Evolutionary conservation across 2,113 vertebrate species (phyloP).

Genomic region (Salvelinus namaycush): DNA sequence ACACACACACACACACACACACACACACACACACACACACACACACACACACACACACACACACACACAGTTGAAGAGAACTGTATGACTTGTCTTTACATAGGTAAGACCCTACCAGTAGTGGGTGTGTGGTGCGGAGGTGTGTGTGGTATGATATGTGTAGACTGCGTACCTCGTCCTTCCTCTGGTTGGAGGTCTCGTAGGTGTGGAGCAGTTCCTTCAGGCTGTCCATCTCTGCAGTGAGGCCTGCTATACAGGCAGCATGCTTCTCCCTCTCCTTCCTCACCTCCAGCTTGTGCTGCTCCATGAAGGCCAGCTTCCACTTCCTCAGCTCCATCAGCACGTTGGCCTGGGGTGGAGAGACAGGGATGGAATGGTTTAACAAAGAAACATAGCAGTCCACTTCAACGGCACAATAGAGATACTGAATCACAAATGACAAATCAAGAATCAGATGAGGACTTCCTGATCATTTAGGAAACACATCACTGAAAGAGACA

Average conservation of each 20-base stretch:
- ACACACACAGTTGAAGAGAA: background rate
- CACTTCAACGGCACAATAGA: background rate
- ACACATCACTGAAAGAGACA: too few species aligned
- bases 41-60: background rate
- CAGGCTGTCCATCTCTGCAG: slow-evolving; percentile 76
- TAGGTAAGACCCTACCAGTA: background rate
- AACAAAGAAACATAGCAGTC: slow-evolving; percentile 4
- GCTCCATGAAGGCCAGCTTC: slow-evolving; percentile 85
- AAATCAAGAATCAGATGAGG: too few species aligned
- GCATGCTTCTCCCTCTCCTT: slow-evolving; percentile 82
- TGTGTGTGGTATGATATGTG: background rate
- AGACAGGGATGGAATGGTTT: background rate
- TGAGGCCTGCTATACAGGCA: slow-evolving; percentile 72
- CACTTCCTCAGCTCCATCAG: slow-evolving; percentile 89
- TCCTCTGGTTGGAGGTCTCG: slow-evolving; percentile 84
- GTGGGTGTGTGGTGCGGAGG: background rate
- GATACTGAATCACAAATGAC: too few species aligned
- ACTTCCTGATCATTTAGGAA: too few species aligned
- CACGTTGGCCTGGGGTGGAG: slow-evolving; percentile 80
- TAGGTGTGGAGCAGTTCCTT: slow-evolving; percentile 84
- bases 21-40: background rate
- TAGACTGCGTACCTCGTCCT: slow-evolving; percentile 84
- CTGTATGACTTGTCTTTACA: background rate
- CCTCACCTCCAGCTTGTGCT: slow-evolving; percentile 83
- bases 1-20: background rate